These are phyloP conservation scores for Nesogale talazaci DNA, from an alignment of 2,113 vertebrate species.

Conservation along the genomic window DNA sequence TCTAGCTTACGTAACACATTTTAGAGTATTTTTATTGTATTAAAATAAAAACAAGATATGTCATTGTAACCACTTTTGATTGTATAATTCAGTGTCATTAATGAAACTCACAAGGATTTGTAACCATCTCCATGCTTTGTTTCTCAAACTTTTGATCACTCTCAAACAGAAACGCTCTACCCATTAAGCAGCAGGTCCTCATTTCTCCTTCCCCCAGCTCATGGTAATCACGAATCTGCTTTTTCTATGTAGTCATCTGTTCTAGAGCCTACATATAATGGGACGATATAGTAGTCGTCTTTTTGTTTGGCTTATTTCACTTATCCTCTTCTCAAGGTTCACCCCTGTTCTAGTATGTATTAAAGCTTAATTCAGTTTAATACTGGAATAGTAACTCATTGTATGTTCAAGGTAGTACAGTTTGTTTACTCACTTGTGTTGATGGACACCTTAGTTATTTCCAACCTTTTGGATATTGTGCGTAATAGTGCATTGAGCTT, in stretches of 20 bases:
- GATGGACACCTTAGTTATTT: background rate
- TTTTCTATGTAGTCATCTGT: background rate
- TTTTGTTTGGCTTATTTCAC: background rate
- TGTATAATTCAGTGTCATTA: background rate
- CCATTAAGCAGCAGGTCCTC: background rate
- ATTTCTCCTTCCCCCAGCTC: background rate
- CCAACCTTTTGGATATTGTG: background rate
- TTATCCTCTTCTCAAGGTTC: background rate
- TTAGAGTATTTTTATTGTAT: background rate
- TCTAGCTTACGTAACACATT: background rate
- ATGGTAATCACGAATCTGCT: background rate
- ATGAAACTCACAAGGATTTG: background rate
- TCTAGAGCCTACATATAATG: background rate
- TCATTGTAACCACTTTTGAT: background rate
- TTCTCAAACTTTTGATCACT: background rate
- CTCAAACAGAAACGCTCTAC: background rate
- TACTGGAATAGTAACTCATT: background rate
- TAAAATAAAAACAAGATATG: background rate
- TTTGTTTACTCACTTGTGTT: background rate
- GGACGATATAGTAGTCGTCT: background rate
- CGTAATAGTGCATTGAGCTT: background rate
- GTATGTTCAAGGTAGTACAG: background rate
- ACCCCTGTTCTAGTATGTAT: background rate
- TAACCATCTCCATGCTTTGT: background rate
- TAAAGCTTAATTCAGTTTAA: background rate